Percentiles rank a stretch among this genome's conserved stretches.
Evolutionary conservation across 2,113 vertebrate species (phyloP).

Genomic region (Tursiops truncatus): DNA sequence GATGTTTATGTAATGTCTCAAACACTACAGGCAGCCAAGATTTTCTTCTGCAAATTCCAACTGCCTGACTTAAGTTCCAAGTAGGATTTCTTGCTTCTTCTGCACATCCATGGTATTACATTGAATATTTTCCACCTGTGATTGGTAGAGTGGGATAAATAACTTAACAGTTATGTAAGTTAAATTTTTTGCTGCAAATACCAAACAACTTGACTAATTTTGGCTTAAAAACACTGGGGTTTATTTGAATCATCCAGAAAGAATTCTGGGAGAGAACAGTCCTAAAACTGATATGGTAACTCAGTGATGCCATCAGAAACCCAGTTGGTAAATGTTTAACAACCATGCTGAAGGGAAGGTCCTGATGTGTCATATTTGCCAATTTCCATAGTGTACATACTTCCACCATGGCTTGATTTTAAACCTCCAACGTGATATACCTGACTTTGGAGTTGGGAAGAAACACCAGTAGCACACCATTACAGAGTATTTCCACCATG

Average conservation of each 20-base stretch:
- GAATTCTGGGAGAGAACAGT: neutral
- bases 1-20: slow-evolving; percentile 75
- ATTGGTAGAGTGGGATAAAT: neutral
- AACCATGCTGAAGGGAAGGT: neutral
- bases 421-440: neutral
- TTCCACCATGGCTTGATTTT: neutral
- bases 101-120: neutral
- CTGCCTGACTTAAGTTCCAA: slow-evolving; percentile 57
- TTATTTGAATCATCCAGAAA: neutral
- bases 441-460: neutral
- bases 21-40: slow-evolving; percentile 65
- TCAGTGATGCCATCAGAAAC: neutral
- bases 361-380: neutral
- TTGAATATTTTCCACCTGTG: neutral
- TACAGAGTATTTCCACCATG: neutral
- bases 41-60: slow-evolving; percentile 61
- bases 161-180: neutral
- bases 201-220: neutral
- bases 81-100: neutral
- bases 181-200: neutral
- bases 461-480: neutral
- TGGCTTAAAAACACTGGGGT: neutral
- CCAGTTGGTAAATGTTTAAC: neutral
- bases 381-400: neutral
- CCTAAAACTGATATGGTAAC: neutral